phyloP scores from a whole-genome alignment of 2,113 vertebrate genomes.

The Petaurus breviceps region DNA sequence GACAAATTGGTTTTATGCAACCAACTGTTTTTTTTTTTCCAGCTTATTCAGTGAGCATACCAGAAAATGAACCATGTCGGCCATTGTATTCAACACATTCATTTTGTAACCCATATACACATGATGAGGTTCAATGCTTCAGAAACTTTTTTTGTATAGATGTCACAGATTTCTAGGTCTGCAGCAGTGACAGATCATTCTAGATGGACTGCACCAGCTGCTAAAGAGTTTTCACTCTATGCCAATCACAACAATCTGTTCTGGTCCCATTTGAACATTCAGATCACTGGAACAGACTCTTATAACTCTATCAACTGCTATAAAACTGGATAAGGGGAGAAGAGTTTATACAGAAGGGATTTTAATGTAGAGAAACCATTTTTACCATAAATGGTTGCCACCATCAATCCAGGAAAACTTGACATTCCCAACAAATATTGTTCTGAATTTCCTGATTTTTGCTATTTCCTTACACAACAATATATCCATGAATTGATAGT shows the following conservation, averaged over 20 bases:
- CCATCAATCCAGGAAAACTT: neutral
- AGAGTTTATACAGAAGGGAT: neutral
- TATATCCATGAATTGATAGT: neutral
- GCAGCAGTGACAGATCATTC: neutral
- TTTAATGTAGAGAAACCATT: neutral
- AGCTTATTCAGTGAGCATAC: neutral
- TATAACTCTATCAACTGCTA: neutral
- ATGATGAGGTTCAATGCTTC: neutral
- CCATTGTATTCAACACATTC: neutral
- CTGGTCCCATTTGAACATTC: neutral
- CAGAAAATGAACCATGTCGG: neutral
- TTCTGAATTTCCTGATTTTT: neutral
- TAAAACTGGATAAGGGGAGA: neutral
- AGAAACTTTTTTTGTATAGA: neutral
- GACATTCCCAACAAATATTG: neutral
- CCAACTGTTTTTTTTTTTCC: neutral
- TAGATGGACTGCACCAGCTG: neutral
- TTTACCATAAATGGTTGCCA: neutral
- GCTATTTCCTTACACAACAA: neutral
- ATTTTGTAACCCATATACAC: neutral
- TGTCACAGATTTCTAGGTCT: neutral
- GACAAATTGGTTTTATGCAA: neutral
- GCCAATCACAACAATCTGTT: neutral
- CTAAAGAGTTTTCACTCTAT: neutral
- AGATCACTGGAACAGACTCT: neutral